Percentiles rank a stretch among this genome's conserved stretches.
phyloP scores from a whole-genome alignment of 2,797 vertebrate genomes.

The Pterois miles region DNA sequence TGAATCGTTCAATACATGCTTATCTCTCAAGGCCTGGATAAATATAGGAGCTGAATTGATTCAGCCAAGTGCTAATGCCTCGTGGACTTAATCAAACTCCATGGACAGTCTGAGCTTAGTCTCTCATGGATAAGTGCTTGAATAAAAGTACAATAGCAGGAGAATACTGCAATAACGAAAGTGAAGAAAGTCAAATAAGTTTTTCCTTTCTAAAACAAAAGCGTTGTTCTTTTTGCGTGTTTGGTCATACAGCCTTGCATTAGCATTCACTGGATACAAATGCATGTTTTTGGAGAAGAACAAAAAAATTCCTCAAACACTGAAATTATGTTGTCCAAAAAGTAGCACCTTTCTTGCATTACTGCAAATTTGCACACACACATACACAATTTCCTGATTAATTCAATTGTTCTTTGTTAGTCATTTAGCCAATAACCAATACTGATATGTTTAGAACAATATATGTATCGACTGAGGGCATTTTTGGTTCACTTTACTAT shows the following conservation, averaged over 20 bases:
- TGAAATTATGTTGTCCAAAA: neutral
- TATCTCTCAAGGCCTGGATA: constrained; percentile 34
- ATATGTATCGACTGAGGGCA: neutral
- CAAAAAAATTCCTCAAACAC: neutral
- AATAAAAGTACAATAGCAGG: constrained; percentile 3
- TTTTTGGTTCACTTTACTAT: neutral
- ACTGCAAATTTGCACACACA: neutral
- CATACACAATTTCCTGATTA: neutral
- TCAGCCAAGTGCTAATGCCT: constrained; percentile 13
- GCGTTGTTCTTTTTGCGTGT: neutral
- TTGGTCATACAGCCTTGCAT: neutral
- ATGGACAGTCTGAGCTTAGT: neutral
- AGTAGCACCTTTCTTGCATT: neutral
- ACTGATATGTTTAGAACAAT: neutral
- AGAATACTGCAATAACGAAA: neutral
- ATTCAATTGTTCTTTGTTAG: neutral
- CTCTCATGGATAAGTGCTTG: constrained; percentile 11
- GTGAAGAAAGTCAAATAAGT: neutral
- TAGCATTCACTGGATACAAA: neutral
- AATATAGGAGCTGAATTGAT: constrained; percentile 34
- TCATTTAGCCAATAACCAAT: neutral
- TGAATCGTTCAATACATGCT: constrained; percentile 38
- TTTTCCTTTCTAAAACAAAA: neutral
- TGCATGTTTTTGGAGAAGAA: neutral
- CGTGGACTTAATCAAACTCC: constrained; percentile 3